Evolutionary conservation across 2,797 vertebrate genomes (phyloP).

Genomic region (Otolemur crassicaudatus): DNA sequence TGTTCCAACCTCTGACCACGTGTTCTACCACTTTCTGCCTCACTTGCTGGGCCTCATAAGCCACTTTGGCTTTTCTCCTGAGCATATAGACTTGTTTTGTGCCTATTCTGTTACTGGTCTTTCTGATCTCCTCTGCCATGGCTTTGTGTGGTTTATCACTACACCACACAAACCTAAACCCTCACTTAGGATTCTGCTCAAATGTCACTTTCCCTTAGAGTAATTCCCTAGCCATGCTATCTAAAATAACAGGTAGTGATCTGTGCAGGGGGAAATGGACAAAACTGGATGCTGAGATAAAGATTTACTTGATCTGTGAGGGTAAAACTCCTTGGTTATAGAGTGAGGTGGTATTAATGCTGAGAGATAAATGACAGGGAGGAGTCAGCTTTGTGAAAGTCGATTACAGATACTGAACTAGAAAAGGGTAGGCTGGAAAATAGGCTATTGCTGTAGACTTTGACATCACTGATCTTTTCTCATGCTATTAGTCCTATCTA

Average conservation of each 20-base stretch:
- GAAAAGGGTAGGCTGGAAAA: background rate
- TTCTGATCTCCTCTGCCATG: background rate
- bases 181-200: background rate
- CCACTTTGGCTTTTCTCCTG: background rate
- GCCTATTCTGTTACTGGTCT: background rate
- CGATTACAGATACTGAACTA: background rate
- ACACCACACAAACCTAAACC: background rate
- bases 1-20: background rate
- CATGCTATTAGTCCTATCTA: background rate
- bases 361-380: background rate
- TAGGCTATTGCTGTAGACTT: background rate
- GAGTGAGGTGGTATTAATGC: background rate
- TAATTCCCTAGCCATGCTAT: background rate
- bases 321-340: background rate
- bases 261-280: background rate
- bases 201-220: background rate
- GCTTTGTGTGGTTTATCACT: background rate
- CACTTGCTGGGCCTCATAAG: background rate
- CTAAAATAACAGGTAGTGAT: background rate
- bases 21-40: background rate
- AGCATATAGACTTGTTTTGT: background rate
- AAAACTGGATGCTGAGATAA: background rate
- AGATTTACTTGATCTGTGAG: background rate
- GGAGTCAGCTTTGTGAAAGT: background rate
- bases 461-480: constrained; percentile 12